Percentiles rank a stretch among this genome's conserved stretches.
phyloP scores from a whole-genome alignment of 2,113 vertebrate species.

The Eretmodus cyanostictus region DNA sequence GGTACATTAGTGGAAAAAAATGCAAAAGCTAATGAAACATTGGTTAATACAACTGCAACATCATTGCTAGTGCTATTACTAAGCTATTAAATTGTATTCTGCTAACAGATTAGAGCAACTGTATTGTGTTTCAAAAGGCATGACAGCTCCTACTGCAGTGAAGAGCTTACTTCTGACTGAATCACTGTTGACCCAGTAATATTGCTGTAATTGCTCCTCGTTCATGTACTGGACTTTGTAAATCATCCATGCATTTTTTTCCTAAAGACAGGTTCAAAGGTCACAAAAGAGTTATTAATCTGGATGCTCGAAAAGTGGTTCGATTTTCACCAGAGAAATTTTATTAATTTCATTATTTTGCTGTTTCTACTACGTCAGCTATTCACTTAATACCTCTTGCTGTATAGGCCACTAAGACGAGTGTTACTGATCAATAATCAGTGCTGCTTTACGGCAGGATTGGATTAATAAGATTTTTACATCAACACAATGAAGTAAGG shows the following conservation, averaged over 20 bases:
- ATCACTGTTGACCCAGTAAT: slow-evolving; percentile 1
- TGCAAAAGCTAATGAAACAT: neutral
- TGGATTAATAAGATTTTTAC: neutral
- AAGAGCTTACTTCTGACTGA: neutral
- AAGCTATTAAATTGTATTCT: neutral
- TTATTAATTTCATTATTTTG: neutral
- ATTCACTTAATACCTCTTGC: neutral
- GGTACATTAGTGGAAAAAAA: neutral
- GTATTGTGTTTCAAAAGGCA: neutral
- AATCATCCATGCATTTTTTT: neutral
- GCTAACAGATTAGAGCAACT: neutral
- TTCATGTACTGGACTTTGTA: neutral
- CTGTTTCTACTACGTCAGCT: neutral
- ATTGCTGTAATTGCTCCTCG: neutral
- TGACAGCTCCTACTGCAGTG: neutral
- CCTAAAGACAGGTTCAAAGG: neutral
- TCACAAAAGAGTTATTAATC: neutral
- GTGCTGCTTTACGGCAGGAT: neutral
- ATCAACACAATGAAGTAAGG: neutral
- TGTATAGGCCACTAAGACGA: neutral
- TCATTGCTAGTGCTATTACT: neutral
- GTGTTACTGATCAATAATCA: neutral
- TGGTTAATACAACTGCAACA: neutral
- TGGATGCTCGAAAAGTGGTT: neutral
- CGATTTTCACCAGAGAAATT: neutral